Evolutionary conservation across 2,888 invertebrate species (phyloP), one percentile per base, ranked within the genome.

Genomic region (Nemotelus pantherinus): DNA sequence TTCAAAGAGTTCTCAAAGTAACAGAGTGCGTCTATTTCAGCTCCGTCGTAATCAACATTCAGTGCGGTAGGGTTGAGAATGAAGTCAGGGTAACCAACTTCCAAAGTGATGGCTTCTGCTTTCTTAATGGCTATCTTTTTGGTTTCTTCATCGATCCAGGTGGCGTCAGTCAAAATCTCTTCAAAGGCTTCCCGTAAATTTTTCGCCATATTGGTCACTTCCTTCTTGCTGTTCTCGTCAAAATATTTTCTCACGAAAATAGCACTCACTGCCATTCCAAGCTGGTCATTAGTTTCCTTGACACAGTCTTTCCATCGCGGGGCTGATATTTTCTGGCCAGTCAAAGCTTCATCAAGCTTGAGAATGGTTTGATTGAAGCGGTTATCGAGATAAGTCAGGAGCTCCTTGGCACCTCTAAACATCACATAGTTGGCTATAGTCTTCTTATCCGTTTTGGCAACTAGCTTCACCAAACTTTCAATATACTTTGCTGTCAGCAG

Each of bases 121-220:
- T 98, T 98, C 5, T 92, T 91, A 80, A 93, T 92, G 0, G 97
- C 97, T 2, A 94, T 91, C 50, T 89, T 87, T 79, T 93, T 90
- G 0, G 98, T 98, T 83, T 94, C 93, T 2, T 90, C 88, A 83
- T 98, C 97, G 96, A 98, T 97, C 98, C 98, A 98, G 72, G 92
- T 90, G 77, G 96, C 87, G 79, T 94, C 92, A 80, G 91, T 90
- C 5, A 98, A 89, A 84, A 97, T 94, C 76, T 90, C 90, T 84
- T 94, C 94, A 86, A 98, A 98, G 0, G 97, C 95, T 47, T 90
- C 90, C 50, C 95, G 89, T 0, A 98, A 90, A 83, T 95, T 92
- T 82, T 93, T 92, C 53, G 98, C 95, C 96, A 98, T 96, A 55
- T 91, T 90, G 86, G 95, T 93, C 0, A 95, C 95, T n/a, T 82